A percentile compares a stretch with the other conserved stretches of the same genome.
These are phyloP conservation scores for Norana najaformis DNA, from an alignment of 2,888 invertebrate genomes.

Conservation along the genomic window DNA sequence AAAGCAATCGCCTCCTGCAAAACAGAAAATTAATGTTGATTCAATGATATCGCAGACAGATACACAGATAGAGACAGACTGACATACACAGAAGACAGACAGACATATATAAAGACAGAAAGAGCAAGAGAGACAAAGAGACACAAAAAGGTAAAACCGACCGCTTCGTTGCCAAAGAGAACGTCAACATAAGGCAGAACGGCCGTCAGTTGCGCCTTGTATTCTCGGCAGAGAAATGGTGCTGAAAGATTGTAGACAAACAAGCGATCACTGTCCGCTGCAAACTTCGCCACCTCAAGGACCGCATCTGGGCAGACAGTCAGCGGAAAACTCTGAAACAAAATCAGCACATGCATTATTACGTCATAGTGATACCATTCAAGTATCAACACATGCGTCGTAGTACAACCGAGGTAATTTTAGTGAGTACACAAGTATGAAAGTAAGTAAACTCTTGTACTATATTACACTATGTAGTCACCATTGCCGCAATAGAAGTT, in stretches of 20 bases:
- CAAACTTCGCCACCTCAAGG: conserved; percentile 78
- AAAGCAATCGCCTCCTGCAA: background rate
- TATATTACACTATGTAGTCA: too few species aligned
- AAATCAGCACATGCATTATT: background rate
- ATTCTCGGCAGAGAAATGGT: conserved; percentile 87
- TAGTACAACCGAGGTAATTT: too few species aligned
- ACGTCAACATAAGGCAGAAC: conserved; percentile 90
- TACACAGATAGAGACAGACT: background rate
- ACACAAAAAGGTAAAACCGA: conserved; percentile 62
- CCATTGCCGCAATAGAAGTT: too few species aligned
- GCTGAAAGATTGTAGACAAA: conserved; percentile 95
- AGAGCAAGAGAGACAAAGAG: background rate
- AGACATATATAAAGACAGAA: background rate
- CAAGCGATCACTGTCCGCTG: conserved; percentile 70
- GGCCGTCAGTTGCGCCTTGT: conserved; percentile 77
- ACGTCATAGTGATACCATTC: too few species aligned
- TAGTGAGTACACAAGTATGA: too few species aligned
- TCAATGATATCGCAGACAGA: background rate
- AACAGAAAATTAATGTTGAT: background rate
- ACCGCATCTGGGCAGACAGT: conserved; percentile 90
- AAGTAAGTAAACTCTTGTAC: too few species aligned
- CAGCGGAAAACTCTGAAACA: conserved; percentile 86
- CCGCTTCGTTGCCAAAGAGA: conserved; percentile 90
- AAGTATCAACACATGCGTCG: too few species aligned
- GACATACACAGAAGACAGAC: background rate